Percentiles rank a stretch among this genome's conserved stretches.
phyloP scores from a whole-genome alignment of 2,113 vertebrate species.

The Platycercus adscitus region DNA sequence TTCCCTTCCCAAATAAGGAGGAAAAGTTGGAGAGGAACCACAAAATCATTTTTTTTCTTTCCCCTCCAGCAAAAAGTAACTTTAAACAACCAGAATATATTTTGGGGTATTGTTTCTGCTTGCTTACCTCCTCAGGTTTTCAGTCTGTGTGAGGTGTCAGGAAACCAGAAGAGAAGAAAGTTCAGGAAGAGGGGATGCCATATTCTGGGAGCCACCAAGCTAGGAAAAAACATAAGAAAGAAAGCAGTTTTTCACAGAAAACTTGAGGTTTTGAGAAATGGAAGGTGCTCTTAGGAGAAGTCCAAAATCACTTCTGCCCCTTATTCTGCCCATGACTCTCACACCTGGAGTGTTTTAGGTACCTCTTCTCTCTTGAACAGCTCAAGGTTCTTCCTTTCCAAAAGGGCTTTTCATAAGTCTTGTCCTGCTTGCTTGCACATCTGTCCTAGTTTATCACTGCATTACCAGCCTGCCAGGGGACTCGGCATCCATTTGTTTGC shows the following conservation, averaged over 20 bases:
- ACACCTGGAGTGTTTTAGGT: neutral
- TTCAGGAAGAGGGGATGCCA: neutral
- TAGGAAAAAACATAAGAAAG: neutral
- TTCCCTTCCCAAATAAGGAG: conserved; percentile 30
- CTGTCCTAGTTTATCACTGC: neutral
- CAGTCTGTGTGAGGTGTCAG: neutral
- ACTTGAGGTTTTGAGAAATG: neutral
- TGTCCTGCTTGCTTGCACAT: neutral
- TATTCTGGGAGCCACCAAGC: neutral
- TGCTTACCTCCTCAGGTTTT: neutral
- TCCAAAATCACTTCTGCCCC: neutral
- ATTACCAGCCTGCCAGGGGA: neutral
- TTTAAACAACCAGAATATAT: neutral
- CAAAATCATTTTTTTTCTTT: neutral
- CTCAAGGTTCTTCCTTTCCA: neutral
- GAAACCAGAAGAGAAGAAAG: neutral
- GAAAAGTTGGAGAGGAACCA: neutral
- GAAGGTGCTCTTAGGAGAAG: neutral
- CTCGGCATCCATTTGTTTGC: neutral
- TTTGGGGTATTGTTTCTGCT: neutral
- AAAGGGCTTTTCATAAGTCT: neutral
- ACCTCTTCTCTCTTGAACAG: neutral
- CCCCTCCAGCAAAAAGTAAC: neutral
- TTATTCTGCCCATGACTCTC: neutral
- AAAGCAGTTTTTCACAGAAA: neutral